Evolutionary conservation across 2,797 vertebrate genomes (phyloP).

Genomic region (Falco rusticolus): DNA sequence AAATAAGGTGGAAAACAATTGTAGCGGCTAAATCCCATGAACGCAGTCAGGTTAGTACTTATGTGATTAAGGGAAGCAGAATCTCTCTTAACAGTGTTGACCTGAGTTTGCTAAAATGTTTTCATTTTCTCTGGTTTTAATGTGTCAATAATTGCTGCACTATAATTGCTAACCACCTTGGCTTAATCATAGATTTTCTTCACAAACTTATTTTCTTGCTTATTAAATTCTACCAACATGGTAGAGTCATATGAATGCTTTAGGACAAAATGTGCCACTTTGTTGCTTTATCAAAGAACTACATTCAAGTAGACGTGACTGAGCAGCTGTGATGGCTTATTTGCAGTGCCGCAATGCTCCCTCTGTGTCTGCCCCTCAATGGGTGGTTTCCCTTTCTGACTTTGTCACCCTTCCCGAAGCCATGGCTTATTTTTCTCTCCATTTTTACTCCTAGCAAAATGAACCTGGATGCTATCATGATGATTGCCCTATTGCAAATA

Average conservation of each 20-base stretch:
- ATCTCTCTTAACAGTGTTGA: neutral
- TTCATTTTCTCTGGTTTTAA: neutral
- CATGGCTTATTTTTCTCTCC: neutral
- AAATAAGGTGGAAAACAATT: neutral
- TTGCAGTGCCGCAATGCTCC: neutral
- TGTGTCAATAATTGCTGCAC: neutral
- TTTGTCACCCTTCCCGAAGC: neutral
- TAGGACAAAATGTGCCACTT: neutral
- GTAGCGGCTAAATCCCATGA: neutral
- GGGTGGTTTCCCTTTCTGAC: neutral
- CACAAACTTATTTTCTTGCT: neutral
- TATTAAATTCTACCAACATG: neutral
- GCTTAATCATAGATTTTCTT: neutral
- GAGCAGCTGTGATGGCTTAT: neutral
- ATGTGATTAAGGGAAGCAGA: neutral
- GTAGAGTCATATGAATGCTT: neutral
- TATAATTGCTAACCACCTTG: neutral
- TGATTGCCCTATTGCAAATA: neutral
- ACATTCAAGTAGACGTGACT: neutral
- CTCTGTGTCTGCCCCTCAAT: fast-evolving
- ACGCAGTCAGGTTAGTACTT: neutral
- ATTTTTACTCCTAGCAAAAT: neutral
- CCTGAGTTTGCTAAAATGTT: neutral
- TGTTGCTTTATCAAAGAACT: neutral
- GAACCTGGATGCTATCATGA: neutral